These are phyloP conservation scores for Tetanocera ferruginea DNA, from an alignment of 2,888 invertebrate species.

Conservation along the genomic window DNA sequence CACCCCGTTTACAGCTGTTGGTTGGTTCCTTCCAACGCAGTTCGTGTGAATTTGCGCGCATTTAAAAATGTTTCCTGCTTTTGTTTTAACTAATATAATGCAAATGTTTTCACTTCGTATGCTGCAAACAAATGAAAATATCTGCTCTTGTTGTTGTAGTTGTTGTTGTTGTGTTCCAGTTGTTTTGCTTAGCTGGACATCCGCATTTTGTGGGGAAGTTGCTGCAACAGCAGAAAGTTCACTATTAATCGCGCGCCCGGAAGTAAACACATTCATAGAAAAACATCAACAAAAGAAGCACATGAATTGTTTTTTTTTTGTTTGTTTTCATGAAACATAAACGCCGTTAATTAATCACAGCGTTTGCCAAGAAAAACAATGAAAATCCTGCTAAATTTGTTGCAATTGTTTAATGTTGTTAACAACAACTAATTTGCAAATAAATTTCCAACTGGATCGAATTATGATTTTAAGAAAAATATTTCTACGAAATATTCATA, in stretches of 20 bases:
- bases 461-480: too few relatives aligned
- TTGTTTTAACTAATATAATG: slow-evolving; percentile 1
- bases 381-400: too few relatives aligned
- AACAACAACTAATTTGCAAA: too few relatives aligned
- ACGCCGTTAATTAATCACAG: not conserved
- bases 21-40: not conserved
- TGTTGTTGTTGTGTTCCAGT: not conserved
- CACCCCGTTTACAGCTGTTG: not conserved
- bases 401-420: too few relatives aligned
- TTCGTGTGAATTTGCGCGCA: too few relatives aligned
- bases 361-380: not conserved
- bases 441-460: too few relatives aligned
- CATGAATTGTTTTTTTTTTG: not conserved
- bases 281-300: not conserved
- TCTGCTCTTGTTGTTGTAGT: not conserved
- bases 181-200: not conserved
- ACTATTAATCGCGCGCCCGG: not conserved
- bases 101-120: slow-evolving; percentile 11
- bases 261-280: slow-evolving; percentile 3
- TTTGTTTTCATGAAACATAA: not conserved
- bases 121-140: not conserved
- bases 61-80: not conserved
- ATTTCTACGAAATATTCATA: too few relatives aligned
- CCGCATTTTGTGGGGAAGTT: not conserved
- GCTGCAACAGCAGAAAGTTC: not conserved